Conservation (phyloP, 2,113 vertebrate genomes). For the Octodon degus region DNA sequence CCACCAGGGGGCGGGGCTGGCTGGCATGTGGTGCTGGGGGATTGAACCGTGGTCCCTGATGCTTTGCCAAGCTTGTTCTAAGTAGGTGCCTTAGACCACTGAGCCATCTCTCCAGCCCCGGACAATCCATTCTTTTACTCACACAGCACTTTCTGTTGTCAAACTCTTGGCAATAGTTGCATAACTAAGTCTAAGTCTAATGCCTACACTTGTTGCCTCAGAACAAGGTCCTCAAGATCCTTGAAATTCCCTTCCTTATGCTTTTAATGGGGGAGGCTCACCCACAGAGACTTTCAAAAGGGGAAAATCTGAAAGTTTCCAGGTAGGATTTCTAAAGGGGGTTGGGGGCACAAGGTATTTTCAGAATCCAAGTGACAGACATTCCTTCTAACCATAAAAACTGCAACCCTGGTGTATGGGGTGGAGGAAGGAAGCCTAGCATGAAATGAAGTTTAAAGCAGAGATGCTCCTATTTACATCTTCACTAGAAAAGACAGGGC, state of each 20-base stretch:
- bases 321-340: background rate
- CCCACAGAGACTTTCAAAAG: background rate
- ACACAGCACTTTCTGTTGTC: background rate
- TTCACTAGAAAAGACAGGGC: background rate
- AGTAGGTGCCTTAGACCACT: too few species aligned
- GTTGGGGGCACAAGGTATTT: background rate
- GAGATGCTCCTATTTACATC: background rate
- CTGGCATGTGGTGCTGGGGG: too few species aligned
- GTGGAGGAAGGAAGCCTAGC: background rate
- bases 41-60: too few species aligned
- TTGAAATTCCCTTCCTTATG: background rate
- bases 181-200: background rate
- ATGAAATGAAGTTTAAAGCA: background rate
- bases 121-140: background rate
- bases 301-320: background rate
- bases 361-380: background rate
- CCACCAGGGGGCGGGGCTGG: too few species aligned
- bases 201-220: background rate
- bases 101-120: too few species aligned
- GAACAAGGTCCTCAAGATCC: background rate
- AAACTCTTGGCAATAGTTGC: background rate
- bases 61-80: too few species aligned
- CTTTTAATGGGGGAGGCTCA: too few species aligned
- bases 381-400: background rate
- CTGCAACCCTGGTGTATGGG: background rate